Evolutionary conservation across 2,113 vertebrate species (phyloP), one percentile per base, ranked within the genome.

Genomic region (Dasyprocta punctata): DNA sequence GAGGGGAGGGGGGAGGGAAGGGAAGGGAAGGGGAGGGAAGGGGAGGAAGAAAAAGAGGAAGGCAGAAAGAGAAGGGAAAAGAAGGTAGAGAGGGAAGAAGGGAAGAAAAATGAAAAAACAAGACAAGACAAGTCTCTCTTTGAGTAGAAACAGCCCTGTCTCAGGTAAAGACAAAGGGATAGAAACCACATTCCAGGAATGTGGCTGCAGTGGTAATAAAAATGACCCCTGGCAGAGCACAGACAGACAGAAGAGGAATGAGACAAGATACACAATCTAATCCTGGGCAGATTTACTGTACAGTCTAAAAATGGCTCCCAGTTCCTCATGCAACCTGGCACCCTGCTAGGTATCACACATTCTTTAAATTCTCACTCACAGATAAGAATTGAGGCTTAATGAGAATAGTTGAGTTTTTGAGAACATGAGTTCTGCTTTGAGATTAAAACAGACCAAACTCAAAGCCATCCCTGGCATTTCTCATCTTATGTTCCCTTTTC

Each of bases 1-100:
- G 16, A n/a, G 14, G 36, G 19, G 16, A 69, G 8, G 16, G 12
- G 10, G 1, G 7, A 2, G n/a, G 19, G 1, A 22, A 6, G 7
- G n/a, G 8, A 38, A 20, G 12, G 10, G 3, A 3, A 30, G 28
- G 12, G 7, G 19, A 7, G 16, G 12, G 7, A 20, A 3, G 7
- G 19, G 10, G 10, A 7, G 19, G 16, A 9, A 12, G 28, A 12
- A 5, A 12, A 33, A 28, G 30, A 13, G 28, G 5, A 28, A 16
- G 63, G 26, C 9, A 36, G 13, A 14, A n/a, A 17, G 2, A 7
- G 14, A 36, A 67, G 65, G 65, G 33, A n/a, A 69, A n/a, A 4
- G 36, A n/a, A 69, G 36, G 2, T n/a, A 7, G n/a, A 26, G n/a
- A 67, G 10, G 22, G 9, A 7, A 69, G 60, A 69, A 67, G 10